Evolutionary conservation across 2,888 invertebrate species (phyloP).

Genomic region (Tetranychus truncatus): DNA sequence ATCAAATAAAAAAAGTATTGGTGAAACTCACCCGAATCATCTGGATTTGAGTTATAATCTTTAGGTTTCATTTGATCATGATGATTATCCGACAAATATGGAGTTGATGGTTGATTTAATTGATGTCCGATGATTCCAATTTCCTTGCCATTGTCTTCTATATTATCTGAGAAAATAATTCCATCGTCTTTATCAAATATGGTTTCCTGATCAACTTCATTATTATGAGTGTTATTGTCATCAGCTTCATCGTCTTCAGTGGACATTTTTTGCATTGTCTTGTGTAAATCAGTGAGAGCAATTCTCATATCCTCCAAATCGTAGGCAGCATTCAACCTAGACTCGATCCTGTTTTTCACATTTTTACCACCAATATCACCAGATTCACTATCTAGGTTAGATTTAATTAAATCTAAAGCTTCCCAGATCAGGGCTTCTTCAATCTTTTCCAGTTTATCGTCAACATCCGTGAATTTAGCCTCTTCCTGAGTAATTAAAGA

Average conservation of each 20-base stretch:
- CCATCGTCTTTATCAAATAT: too few species aligned
- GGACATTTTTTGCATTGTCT: conserved; percentile 20
- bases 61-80: too few species aligned
- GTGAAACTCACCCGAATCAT: too few species aligned
- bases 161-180: too few species aligned
- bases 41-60: too few species aligned
- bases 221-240: conserved; percentile 17
- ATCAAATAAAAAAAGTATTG: too few species aligned
- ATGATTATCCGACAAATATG: too few species aligned
- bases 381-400: not conserved
- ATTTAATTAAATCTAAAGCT: conserved; percentile 13
- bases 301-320: conserved; percentile 26
- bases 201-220: not conserved
- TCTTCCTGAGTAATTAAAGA: not conserved
- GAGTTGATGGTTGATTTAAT: too few species aligned
- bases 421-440: conserved; percentile 14
- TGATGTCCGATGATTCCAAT: too few species aligned
- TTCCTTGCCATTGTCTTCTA: too few species aligned
- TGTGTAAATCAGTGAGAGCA: conserved; percentile 23
- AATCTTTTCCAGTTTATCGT: conserved; percentile 14
- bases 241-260: conserved; percentile 14
- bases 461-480: conserved; percentile 9
- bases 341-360: conserved; percentile 17
- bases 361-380: not conserved
- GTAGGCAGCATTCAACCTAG: conserved; percentile 24